Evolutionary conservation across 2,113 vertebrate species (phyloP), one percentile per base, ranked within the genome.

Genomic region (Xyliphius kryptos): DNA sequence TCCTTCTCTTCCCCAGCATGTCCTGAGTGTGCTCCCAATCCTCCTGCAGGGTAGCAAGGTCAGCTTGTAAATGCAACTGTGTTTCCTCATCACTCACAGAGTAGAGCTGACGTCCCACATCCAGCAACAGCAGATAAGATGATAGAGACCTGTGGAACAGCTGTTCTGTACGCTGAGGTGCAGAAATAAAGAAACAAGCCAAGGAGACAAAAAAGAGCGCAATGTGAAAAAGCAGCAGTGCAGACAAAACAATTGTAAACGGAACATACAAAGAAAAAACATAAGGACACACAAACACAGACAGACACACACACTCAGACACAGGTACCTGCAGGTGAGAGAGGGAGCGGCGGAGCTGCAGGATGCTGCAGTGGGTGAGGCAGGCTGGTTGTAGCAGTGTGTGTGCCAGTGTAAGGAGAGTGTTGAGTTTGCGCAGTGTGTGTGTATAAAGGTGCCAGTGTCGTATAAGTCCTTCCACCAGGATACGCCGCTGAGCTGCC

Each of bases 361-460:
- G 75, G 65, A 91, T 78, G 76, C 84, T 87, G 49, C 79, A 83
- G 73, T 69, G 79, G 11, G 83, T 70, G 57, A 79, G 89, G 17
- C 83, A 85, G 3, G 84, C 56, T 0, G 87, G 85, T 1, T 78
- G 58, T 0, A 95, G 76, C 21, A 89, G 86, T 59, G 67, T 47
- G 61, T 61, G 69, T 0, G 82, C 81, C n/a, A 83, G 74, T 0
- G 64, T 17, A 20, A 96, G 85, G 73, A 92, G 86, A 38, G 59
- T 83, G 49, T 46, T 80, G 48, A 96, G 79, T 72, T 87, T 89
- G 68, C 61, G 78, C 60, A 83, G 66, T 1, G 87, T 85, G 41
- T 76, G 76, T 44, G 14, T 76, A 77, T 94, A 94, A 50, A 80
- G 74, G 44, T 82, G 88, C 92, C 92, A 95, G 64, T 83, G 86